Percentiles rank a stretch among this genome's conserved stretches.
These are phyloP conservation scores for Ciconia stormi DNA, from an alignment of 2,113 vertebrate species.

Conservation along the genomic window DNA sequence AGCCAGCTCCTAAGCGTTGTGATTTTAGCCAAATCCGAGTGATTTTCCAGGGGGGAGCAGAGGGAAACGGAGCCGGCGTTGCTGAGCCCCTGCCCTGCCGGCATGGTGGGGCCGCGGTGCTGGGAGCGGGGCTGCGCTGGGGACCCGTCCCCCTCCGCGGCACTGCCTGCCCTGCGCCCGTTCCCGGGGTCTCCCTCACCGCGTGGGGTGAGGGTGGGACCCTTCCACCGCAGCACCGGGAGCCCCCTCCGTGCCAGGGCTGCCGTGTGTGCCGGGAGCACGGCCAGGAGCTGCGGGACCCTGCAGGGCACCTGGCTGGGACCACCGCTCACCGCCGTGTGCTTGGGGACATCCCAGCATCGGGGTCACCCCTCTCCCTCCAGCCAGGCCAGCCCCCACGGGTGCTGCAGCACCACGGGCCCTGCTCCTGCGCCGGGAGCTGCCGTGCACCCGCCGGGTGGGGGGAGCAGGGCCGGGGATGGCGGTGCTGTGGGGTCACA, in stretches of 20 bases:
- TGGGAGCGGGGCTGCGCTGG: neutral
- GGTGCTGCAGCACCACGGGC: neutral
- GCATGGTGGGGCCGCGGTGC: accelerated
- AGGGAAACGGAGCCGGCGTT: neutral
- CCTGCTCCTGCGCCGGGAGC: accelerated
- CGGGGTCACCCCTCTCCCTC: neutral
- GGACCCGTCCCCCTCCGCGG: accelerated
- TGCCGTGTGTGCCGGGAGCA: accelerated
- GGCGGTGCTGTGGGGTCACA: neutral
- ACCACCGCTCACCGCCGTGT: accelerated
- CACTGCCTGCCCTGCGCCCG: accelerated
- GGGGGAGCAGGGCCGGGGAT: neutral
- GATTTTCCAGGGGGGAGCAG: neutral
- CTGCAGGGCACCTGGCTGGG: too few species aligned
- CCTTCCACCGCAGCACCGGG: neutral
- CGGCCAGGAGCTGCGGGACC: neutral
- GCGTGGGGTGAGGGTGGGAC: accelerated
- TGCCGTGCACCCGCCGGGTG: accelerated
- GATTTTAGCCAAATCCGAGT: neutral
- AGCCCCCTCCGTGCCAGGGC: neutral
- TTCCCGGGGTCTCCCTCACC: accelerated
- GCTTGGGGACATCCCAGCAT: neutral
- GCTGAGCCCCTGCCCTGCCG: accelerated
- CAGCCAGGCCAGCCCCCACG: neutral
- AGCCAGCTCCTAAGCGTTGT: neutral